Base-by-base conservation (phyloP, 2,797 vertebrate species). In the Alexandromys oeconomus region DNA sequence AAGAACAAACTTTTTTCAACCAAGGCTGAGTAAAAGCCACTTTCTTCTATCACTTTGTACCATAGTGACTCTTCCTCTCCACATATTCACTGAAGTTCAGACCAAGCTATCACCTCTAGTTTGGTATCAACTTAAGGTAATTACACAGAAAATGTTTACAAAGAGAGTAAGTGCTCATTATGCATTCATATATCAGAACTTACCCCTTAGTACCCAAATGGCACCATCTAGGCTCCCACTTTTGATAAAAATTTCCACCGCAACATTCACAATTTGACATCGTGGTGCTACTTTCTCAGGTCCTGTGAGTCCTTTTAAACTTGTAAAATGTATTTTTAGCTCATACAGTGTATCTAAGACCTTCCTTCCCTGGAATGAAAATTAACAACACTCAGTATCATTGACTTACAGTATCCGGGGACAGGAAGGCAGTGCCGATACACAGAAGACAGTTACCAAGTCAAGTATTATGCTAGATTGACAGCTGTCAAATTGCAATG, bases 191-290 rank as follows among this genome's bases (percentile, higher is more conserved):
- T 34, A 95, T 89, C 29, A 92, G 84, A 94, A 69, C 96, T 98
- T 99, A 99, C 99, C 99, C 99, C 98, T 98, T 19, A 99, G 98
- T 11, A 99, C 98, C 95, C 98, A 98, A 1, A 99, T 98, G 0
- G 99, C 99, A 96, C 98, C 99, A 96, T 99, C 99, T 93, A 99
- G 98, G 73, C 98, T 99, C 96, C 99, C 99, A 77, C 98, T 99
- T 96, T 99, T 98, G 80, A 99, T 98, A 97, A 99, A 99, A 92
- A 99, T 98, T 97, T 99, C 99, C 57, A 99, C 98, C 9, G 99
- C 99, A 98, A 99, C 97, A 85, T 99, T 99, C 97, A 99, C 97
- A 96, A 99, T 98, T 96, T 97, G 98, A 98, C 99, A 99, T 96
- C 99, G 99, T 4, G 99, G 98, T 10, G 98, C 98, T 86, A 97